Percentiles rank a stretch among this genome's conserved stretches.
Conservation (phyloP, 2,113 vertebrate genomes). For the Myotis davidii region DNA sequence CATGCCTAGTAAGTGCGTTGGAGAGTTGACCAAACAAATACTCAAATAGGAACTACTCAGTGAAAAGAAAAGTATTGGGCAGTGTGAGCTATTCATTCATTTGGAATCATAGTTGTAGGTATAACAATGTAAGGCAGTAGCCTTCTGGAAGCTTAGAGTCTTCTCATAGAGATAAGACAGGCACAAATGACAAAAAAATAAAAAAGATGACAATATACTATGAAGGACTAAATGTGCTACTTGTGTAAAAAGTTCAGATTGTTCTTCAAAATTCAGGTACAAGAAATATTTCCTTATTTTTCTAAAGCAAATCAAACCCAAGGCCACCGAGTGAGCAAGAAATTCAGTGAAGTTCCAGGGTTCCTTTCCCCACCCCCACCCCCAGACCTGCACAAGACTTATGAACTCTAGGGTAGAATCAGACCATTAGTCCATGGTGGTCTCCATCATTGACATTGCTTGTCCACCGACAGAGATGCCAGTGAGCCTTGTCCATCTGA, state of each 20-base stretch:
- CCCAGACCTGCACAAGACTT: neutral
- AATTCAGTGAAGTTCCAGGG: neutral
- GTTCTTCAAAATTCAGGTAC: neutral
- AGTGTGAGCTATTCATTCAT: neutral
- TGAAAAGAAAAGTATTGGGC: neutral
- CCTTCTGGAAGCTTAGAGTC: neutral
- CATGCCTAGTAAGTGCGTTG: neutral
- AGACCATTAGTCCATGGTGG: neutral
- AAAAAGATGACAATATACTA: neutral
- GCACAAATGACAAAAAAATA: neutral
- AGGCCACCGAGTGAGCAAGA: neutral
- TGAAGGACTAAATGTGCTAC: neutral
- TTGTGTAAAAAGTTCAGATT: neutral
- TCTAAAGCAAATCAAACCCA: slow-evolving; percentile 31
- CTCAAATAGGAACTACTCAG: neutral
- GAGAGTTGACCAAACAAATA: neutral
- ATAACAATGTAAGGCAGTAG: neutral
- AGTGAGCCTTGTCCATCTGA: neutral
- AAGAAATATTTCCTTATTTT: slow-evolving; percentile 10
- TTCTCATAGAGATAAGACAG: neutral
- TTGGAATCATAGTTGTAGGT: neutral
- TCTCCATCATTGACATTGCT: neutral
- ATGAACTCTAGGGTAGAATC: neutral
- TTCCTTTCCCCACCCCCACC: neutral
- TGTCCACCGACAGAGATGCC: neutral